These are phyloP conservation scores for Keiferia lycopersicella DNA, from an alignment of 2,888 invertebrate species.

Conservation along the genomic window DNA sequence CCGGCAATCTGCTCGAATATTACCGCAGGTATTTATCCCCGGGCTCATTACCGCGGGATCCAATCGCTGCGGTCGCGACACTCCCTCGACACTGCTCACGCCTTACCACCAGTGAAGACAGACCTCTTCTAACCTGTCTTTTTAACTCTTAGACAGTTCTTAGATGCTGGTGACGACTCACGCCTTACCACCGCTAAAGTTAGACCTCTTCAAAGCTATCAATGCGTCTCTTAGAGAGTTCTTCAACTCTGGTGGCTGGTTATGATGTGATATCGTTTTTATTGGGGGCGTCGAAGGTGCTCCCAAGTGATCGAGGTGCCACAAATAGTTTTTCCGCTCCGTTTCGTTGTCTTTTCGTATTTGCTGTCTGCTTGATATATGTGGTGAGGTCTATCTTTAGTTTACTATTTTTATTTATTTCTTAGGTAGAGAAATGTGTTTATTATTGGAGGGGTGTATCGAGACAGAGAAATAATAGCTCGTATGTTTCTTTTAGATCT, in stretches of 20 bases:
- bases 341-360: conserved; percentile 49
- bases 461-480: conserved; percentile 12
- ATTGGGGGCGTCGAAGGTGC: conserved; percentile 58
- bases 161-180: conserved; percentile 37
- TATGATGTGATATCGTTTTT: conserved; percentile 67
- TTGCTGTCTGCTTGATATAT: conserved; percentile 38
- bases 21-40: conserved; percentile 66
- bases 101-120: conserved; percentile 43
- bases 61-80: conserved; percentile 57
- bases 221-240: background rate
- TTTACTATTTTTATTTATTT: conserved; percentile 18
- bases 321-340: conserved; percentile 66
- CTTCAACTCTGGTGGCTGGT: conserved; percentile 9
- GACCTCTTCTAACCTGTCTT: conserved; percentile 33
- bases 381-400: conserved; percentile 12
- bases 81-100: conserved; percentile 57
- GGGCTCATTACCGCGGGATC: conserved; percentile 65
- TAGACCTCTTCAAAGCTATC: conserved; percentile 33
- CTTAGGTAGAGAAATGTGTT: conserved; percentile 5
- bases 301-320: conserved; percentile 59
- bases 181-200: conserved; percentile 42
- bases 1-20: conserved; percentile 60
- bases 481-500: background rate
- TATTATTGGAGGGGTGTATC: conserved; percentile 9
- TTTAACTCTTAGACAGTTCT: background rate